phyloP scores from a whole-genome alignment of 30 jellyfish, hydroid and myxozoan species.

The Calvadosia cruxmelitensis region DNA sequence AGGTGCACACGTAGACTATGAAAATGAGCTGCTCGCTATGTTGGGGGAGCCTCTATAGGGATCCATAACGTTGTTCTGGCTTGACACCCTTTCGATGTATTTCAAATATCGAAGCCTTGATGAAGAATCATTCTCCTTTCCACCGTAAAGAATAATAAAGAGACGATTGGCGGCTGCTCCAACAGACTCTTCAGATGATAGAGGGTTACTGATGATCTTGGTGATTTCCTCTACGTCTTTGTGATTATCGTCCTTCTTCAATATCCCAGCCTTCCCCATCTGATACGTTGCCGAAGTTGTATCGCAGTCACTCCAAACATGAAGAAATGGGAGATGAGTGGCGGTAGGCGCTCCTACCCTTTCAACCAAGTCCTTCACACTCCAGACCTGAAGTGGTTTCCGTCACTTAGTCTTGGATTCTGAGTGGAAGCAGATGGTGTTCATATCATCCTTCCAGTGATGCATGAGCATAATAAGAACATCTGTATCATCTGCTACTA shows the following conservation, averaged over 20 bases:
- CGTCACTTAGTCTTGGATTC: too few species aligned
- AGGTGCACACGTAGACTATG: slow-evolving; percentile 20
- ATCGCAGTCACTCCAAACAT: slow-evolving; percentile 13
- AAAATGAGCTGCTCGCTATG: slow-evolving; percentile 26
- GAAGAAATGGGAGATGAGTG: not conserved
- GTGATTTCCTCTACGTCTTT: not conserved
- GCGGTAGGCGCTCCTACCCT: not conserved
- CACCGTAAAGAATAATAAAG: not conserved
- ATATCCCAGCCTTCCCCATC: slow-evolving; percentile 3
- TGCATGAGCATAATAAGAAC: slow-evolving; percentile 8
- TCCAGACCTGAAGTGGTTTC: too few species aligned
- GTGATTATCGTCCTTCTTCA: not conserved
- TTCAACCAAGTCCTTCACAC: too few species aligned
- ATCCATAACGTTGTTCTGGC: not conserved
- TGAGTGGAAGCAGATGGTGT: slow-evolving; percentile 18
- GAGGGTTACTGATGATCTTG: not conserved
- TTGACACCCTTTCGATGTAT: not conserved
- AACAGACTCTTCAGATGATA: not conserved
- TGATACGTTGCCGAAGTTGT: slow-evolving; percentile 4
- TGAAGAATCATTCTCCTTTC: slow-evolving; percentile 5
- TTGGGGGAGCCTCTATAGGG: slow-evolving; percentile 33
- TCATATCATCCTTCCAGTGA: slow-evolving; percentile 26
- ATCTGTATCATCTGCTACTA: slow-evolving; percentile 30
- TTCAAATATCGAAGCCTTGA: not conserved
- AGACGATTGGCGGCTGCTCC: slow-evolving; percentile 10